Conservation (phyloP, 2,888 invertebrate genomes). For the Erebia aethiops region DNA sequence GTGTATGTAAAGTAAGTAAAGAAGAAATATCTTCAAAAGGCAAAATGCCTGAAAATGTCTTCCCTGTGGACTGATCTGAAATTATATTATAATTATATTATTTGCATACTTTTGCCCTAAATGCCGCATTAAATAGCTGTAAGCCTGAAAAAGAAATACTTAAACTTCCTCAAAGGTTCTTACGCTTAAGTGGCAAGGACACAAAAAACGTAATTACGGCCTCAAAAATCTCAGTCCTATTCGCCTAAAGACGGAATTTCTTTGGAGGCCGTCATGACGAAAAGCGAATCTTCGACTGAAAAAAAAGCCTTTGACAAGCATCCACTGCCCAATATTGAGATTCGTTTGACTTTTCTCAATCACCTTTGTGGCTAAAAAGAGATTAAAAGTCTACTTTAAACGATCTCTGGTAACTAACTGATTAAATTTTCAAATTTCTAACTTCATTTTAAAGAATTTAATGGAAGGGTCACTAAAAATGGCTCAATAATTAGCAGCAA, state of each 20-base stretch:
- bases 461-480: too few relatives aligned
- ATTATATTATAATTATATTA: neutral
- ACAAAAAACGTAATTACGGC: conserved; percentile 15
- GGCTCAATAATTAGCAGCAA: neutral
- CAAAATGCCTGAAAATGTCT: too few relatives aligned
- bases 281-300: conserved; percentile 17
- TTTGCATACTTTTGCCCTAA: conserved; percentile 1
- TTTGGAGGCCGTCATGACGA: conserved; percentile 4
- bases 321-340: conserved; percentile 8
- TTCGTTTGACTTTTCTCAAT: conserved; percentile 24
- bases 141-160: neutral
- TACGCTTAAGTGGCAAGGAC: neutral
- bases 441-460: neutral
- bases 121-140: neutral
- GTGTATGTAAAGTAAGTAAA: too few relatives aligned
- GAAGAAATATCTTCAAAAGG: too few relatives aligned
- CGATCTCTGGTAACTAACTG: neutral
- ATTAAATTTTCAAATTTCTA: neutral
- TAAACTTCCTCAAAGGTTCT: neutral
- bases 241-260: conserved; percentile 1
- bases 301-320: conserved; percentile 22
- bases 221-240: conserved; percentile 8
- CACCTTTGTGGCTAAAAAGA: conserved; percentile 9
- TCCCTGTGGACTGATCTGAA: neutral
- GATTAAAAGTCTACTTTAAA: conserved; percentile 2